Base-by-base conservation (phyloP, 30 jellyfish, hydroid and myxozoan species). In the Aurelia sp. region DNA sequence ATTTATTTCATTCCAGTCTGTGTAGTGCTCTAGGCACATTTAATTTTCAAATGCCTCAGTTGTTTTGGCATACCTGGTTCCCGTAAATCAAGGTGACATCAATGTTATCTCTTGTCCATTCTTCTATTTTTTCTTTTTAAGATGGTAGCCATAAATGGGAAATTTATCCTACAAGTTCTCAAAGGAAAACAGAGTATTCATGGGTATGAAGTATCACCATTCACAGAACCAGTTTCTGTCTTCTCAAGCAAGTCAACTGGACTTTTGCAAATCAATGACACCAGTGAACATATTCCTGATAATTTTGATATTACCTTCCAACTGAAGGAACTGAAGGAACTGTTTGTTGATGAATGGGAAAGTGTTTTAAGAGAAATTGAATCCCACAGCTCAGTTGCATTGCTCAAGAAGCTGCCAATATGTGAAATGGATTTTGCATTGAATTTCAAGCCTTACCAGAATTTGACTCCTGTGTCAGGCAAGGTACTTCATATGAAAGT, bases 191-290 rank as follows among this genome's bases (percentile, higher is more conserved):
- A 65, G 67, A 27, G 35, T 19, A 59, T 73, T 63, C 57, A 73
- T 55, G 94, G 94, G 23, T 30, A 64, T 74, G 86, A 74, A 4
- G 41, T 41, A 17, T 16, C 92, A 52, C 85, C 87, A 21, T 12
- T n/a, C 15, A 64, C 65, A 17, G 35, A 48, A 13, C 84, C 66
- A 18, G 74, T 16, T 4, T 68, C 88, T 1, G 37, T 73, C 13
- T 73, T 31, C 53, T 73, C 88, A 23, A 30, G 89, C 41, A 61
- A 62, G 23, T 12, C 83, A 9, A 65, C 92, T 10, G 94, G 67
- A 53, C 18, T 22, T 18, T 65, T 48, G 7, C 27, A 21, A 55
- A n/a, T 73, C 31, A n/a, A 50, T 17, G 92, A 71, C 20, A 19
- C 70, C 61, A 71, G 79, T 61, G 72, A 61, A 11, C 15, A 50